These are phyloP conservation scores for Ennomos fuscantarius DNA, from an alignment of 2,888 invertebrate species.

Conservation along the genomic window DNA sequence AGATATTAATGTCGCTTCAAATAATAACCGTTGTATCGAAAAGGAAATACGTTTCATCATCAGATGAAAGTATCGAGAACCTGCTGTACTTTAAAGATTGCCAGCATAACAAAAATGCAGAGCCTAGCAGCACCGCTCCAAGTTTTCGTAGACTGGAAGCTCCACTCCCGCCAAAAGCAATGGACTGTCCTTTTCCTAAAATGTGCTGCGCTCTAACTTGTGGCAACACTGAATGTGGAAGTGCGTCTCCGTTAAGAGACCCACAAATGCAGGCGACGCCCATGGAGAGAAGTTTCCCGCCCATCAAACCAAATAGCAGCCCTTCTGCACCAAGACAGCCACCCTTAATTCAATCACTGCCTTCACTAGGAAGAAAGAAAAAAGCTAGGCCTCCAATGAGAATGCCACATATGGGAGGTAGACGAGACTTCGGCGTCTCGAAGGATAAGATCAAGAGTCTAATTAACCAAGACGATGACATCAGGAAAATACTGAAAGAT, in stretches of 20 bases:
- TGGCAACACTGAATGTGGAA: constrained; percentile 57
- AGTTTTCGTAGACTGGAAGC: constrained; percentile 1
- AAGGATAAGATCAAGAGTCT: constrained; percentile 69
- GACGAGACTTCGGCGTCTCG: constrained; percentile 62
- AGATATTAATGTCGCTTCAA: constrained; percentile 60
- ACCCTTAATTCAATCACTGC: constrained; percentile 35
- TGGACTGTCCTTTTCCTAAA: constrained; percentile 59
- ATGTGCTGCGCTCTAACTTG: constrained; percentile 75
- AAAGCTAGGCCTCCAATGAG: constrained; percentile 45
- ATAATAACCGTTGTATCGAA: constrained; percentile 49
- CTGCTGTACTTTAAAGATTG: constrained; percentile 74
- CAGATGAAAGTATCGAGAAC: constrained; percentile 75
- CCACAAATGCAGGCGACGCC: constrained; percentile 26
- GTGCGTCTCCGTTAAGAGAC: constrained; percentile 24
- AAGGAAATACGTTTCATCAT: constrained; percentile 49
- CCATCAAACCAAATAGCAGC: constrained; percentile 30
- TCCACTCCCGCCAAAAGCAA: constrained; percentile 33
- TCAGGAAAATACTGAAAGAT: constrained; percentile 75
- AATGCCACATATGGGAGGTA: constrained; percentile 45
- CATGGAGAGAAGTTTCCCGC: constrained; percentile 31
- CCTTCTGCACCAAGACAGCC: constrained; percentile 27
- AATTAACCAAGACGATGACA: constrained; percentile 71
- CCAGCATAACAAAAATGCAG: constrained; percentile 47
- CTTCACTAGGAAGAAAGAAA: constrained; percentile 45
- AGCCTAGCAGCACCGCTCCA: constrained; percentile 19